Evolutionary conservation across 2,888 invertebrate species (phyloP).

Genomic region (Eueremaeus valkanovi): DNA sequence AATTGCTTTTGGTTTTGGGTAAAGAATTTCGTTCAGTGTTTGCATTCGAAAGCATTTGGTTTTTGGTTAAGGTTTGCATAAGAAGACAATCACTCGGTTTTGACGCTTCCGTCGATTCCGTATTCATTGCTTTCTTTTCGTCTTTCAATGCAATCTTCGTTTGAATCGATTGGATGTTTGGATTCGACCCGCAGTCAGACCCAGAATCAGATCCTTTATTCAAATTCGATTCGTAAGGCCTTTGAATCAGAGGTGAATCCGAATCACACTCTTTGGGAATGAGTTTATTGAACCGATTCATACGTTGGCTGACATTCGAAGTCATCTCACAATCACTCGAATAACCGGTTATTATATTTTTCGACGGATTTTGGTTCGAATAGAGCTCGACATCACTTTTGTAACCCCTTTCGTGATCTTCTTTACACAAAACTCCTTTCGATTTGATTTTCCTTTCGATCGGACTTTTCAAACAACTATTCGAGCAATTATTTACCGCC

Average conservation of each 20-base stretch:
- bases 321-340: slow-evolving; percentile 45
- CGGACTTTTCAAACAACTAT: slow-evolving; percentile 18
- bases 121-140: background rate
- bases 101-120: background rate
- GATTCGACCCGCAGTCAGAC: background rate
- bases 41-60: background rate
- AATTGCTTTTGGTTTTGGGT: background rate
- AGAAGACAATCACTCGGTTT: background rate
- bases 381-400: slow-evolving; percentile 45
- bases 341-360: slow-evolving; percentile 42
- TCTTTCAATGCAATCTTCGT: background rate
- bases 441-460: slow-evolving; percentile 32
- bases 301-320: slow-evolving; percentile 13
- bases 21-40: background rate
- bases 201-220: background rate
- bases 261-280: slow-evolving; percentile 15
- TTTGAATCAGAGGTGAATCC: background rate
- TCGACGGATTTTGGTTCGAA: slow-evolving; percentile 36
- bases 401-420: slow-evolving; percentile 44
- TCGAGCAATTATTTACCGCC: background rate
- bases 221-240: slow-evolving; percentile 1
- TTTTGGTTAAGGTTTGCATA: background rate
- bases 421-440: slow-evolving; percentile 10
- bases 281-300: background rate
- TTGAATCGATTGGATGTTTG: no score